Percentiles rank a stretch among this genome's conserved stretches.
These are phyloP conservation scores for Aulostomus chinensis DNA, from an alignment of 2,797 vertebrate species.

Conservation along the genomic window DNA sequence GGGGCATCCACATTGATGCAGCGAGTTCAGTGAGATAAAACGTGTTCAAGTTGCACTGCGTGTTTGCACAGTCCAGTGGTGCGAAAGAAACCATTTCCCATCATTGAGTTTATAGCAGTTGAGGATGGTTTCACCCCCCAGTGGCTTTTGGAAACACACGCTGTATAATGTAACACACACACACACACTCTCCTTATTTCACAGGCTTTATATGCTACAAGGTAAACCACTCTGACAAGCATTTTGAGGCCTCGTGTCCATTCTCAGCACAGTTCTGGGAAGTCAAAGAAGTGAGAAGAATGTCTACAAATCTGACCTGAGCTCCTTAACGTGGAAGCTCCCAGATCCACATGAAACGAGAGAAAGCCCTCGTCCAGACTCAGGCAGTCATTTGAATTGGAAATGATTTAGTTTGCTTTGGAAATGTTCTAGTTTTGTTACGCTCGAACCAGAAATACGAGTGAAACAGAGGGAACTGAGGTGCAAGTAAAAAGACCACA, in stretches of 20 bases:
- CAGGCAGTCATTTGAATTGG: conserved; percentile 62
- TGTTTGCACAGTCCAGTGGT: conserved; percentile 55
- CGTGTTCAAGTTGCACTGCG: conserved; percentile 8
- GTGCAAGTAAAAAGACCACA: conserved; percentile 21
- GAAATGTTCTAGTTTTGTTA: conserved; percentile 46
- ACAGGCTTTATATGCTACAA: conserved; percentile 49
- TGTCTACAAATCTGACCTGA: conserved; percentile 42
- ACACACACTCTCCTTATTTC: conserved; percentile 28
- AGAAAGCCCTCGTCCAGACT: conserved; percentile 9
- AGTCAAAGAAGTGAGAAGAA: conserved; percentile 57
- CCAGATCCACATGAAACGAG: conserved; percentile 14
- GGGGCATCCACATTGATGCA: conserved; percentile 33
- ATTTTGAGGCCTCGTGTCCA: conserved; percentile 49
- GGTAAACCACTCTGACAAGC: conserved; percentile 62
- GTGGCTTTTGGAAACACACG: conserved; percentile 43
- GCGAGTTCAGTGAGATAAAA: conserved; percentile 10
- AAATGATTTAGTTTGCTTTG: conserved; percentile 57
- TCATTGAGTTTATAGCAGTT: conserved; percentile 52
- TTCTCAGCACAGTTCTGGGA: conserved; percentile 20
- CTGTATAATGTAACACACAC: conserved; percentile 56
- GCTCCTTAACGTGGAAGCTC: conserved; percentile 48
- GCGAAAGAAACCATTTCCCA: conserved; percentile 46
- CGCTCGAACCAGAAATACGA: conserved; percentile 1
- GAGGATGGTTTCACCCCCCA: conserved; percentile 41
- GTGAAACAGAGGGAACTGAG: conserved; percentile 6